Conservation (phyloP, 2,797 vertebrate species). For the Cephalopachus bancanus region DNA sequence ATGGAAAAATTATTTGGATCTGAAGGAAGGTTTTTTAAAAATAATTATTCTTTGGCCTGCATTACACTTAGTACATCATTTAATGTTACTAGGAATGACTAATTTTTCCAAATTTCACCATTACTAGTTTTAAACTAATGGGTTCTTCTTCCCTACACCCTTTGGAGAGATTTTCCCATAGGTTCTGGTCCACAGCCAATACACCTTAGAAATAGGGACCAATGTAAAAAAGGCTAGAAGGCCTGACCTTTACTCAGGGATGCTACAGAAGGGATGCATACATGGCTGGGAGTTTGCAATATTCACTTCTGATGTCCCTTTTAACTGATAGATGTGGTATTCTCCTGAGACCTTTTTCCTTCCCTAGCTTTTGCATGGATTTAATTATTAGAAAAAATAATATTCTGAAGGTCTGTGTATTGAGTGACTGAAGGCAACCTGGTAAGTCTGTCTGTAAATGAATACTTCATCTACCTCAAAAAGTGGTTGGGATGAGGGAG, state of each 20-base stretch:
- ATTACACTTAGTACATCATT: background rate
- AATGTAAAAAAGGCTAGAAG: background rate
- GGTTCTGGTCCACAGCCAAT: background rate
- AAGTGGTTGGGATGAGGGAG: background rate
- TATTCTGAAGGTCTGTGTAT: background rate
- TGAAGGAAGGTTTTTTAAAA: background rate
- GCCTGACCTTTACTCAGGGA: background rate
- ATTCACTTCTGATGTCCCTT: background rate
- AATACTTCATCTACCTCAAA: background rate
- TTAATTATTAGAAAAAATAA: background rate
- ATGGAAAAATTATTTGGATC: background rate
- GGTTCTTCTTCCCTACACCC: background rate
- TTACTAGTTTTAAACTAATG: background rate
- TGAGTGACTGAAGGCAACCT: background rate
- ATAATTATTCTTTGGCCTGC: background rate
- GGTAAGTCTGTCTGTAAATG: background rate
- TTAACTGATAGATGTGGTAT: background rate
- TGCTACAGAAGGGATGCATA: too few relatives aligned
- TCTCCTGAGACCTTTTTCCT: background rate
- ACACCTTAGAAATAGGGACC: background rate
- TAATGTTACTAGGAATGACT: background rate
- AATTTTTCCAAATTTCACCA: background rate
- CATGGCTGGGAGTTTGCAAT: too few relatives aligned
- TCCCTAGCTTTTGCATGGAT: background rate
- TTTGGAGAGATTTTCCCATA: background rate